Evolutionary conservation across 2,888 invertebrate species (phyloP).

Genomic region (Crocallis elinguaria): DNA sequence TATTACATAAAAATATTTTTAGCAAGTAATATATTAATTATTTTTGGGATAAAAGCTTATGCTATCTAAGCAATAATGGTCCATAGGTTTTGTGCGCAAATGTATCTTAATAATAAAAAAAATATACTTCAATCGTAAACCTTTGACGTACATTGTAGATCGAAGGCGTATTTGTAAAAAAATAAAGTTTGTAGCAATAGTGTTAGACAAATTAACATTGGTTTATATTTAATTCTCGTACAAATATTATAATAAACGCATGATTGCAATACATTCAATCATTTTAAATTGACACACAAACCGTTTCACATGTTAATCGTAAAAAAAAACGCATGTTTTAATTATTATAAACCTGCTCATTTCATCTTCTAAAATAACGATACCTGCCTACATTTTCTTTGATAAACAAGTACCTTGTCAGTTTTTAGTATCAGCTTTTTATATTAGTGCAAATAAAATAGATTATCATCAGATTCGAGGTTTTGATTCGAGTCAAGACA

Average conservation of each 20-base stretch:
- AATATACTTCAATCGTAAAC: conserved; percentile 7
- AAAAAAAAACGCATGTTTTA: not conserved
- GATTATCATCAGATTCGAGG: not conserved
- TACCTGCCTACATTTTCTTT: not conserved
- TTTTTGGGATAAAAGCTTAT: conserved; percentile 37
- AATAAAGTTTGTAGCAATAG: conserved; percentile 5
- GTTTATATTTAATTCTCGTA: conserved; percentile 13
- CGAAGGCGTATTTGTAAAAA: conserved; percentile 29
- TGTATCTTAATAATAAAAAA: conserved; percentile 19
- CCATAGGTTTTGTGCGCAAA: conserved; percentile 32
- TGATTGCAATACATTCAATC: conserved; percentile 21
- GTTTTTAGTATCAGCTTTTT: not conserved
- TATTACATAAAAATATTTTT: conserved; percentile 32
- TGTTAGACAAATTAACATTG: conserved; percentile 22
- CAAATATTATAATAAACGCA: conserved; percentile 15
- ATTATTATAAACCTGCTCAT: not conserved
- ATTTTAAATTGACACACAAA: conserved; percentile 12
- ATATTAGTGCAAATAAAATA: not conserved
- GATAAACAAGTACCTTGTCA: not conserved
- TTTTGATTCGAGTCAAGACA: not conserved
- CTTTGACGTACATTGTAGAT: conserved; percentile 21
- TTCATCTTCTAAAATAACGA: not conserved
- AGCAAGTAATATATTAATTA: conserved; percentile 28
- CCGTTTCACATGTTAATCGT: conserved; percentile 6
- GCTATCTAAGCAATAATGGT: conserved; percentile 28